These are phyloP conservation scores for Protomyctophum bolini DNA, from an alignment of 2,113 vertebrate species.

Conservation along the genomic window DNA sequence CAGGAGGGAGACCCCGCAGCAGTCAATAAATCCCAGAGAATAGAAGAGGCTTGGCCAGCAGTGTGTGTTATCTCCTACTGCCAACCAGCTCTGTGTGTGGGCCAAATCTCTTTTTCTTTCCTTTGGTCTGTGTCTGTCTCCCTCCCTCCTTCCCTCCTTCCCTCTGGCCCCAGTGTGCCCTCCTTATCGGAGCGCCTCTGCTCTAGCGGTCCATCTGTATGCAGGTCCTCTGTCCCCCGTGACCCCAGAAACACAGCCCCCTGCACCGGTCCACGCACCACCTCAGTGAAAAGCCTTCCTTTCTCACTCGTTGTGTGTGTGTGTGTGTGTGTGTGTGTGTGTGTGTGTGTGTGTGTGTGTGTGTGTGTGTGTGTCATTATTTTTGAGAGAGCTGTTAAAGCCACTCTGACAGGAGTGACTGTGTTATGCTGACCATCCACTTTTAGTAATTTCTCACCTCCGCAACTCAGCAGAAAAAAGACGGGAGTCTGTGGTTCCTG, in stretches of 20 bases:
- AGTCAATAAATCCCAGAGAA: slow-evolving; percentile 17
- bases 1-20: slow-evolving; percentile 13
- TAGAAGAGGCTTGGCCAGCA: slow-evolving; percentile 34
- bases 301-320: slow-evolving; percentile 34
- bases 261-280: slow-evolving; percentile 43
- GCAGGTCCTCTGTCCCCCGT: slow-evolving; percentile 42
- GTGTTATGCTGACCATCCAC: slow-evolving; percentile 68
- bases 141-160: slow-evolving; percentile 33
- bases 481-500: slow-evolving; percentile 49
- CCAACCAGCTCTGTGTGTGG: slow-evolving; percentile 45
- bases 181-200: slow-evolving; percentile 64
- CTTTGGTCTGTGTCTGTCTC: slow-evolving; percentile 17
- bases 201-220: slow-evolving; percentile 57
- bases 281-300: slow-evolving; percentile 37
- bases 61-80: slow-evolving; percentile 46
- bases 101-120: slow-evolving; percentile 17
- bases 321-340: slow-evolving; percentile 5
- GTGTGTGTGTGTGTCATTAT: slow-evolving; percentile 46
- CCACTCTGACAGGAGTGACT: slow-evolving; percentile 50
- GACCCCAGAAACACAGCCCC: slow-evolving; percentile 44
- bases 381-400: slow-evolving; percentile 66
- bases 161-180: slow-evolving; percentile 40
- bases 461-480: slow-evolving; percentile 66
- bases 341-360: slow-evolving; percentile 17
- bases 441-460: slow-evolving; percentile 65